Evolutionary conservation across 1,140 invertebrate genomes (phyloP).

Genomic region (Cylas formicarius): DNA sequence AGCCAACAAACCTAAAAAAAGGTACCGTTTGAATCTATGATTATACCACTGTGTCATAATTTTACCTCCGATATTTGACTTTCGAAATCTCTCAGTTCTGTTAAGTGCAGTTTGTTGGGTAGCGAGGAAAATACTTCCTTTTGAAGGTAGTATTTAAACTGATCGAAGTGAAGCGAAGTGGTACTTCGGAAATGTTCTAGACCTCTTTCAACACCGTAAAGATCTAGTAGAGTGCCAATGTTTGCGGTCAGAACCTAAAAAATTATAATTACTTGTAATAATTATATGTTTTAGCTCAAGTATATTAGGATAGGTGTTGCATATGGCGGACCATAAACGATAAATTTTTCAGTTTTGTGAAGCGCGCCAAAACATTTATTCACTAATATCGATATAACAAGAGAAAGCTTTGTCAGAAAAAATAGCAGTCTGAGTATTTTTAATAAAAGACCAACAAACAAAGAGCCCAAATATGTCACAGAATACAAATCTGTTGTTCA

Average conservation of each 20-base stretch:
- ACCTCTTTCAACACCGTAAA: conserved; percentile 68
- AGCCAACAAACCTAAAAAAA: conserved; percentile 58
- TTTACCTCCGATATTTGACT: conserved; percentile 53
- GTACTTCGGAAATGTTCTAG: conserved; percentile 66
- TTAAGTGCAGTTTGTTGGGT: conserved; percentile 48
- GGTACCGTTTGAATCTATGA: neutral
- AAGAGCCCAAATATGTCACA: too few relatives aligned
- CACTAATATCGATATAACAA: too few relatives aligned
- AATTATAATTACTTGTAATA: too few relatives aligned
- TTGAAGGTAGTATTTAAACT: conserved; percentile 66
- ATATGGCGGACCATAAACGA: too few relatives aligned
- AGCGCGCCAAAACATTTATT: too few relatives aligned
- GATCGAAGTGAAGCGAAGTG: conserved; percentile 59
- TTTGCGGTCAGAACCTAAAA: conserved; percentile 54
- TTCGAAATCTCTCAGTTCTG: conserved; percentile 50
- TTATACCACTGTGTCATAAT: neutral
- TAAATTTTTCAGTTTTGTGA: too few relatives aligned
- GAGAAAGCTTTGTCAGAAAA: too few relatives aligned
- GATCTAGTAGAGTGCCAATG: conserved; percentile 50
- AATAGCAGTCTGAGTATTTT: too few relatives aligned
- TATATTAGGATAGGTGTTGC: too few relatives aligned
- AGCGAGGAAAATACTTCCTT: conserved; percentile 62
- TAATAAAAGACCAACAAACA: too few relatives aligned
- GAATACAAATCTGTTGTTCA: too few relatives aligned
- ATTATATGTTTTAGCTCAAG: conserved; percentile 2